Percentiles rank a stretch among this genome's conserved stretches.
Evolutionary conservation across 2,113 vertebrate species (phyloP).

Genomic region (Nesoenas mayeri): DNA sequence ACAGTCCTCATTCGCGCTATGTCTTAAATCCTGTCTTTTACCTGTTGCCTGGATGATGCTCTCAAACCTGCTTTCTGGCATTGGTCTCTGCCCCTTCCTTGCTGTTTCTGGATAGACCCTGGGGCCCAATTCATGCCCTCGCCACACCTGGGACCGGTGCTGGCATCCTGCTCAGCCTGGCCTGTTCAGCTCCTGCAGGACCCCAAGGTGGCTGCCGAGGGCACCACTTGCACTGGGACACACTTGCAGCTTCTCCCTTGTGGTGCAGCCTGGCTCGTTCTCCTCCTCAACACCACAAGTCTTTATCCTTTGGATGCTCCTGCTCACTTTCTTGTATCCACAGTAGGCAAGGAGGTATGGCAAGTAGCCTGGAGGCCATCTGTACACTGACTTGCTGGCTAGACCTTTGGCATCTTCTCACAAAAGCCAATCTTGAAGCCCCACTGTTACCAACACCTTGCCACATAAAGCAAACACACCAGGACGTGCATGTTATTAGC

Average conservation of each 20-base stretch:
- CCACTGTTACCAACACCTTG: not conserved
- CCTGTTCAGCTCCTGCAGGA: not conserved
- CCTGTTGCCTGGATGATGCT: not conserved
- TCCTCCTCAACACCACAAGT: not conserved
- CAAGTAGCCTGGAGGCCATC: not conserved
- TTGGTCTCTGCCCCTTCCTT: not conserved
- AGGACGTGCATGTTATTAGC: not conserved
- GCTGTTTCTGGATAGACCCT: not conserved
- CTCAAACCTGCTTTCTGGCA: not conserved
- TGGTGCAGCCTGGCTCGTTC: not conserved
- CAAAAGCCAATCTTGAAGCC: not conserved
- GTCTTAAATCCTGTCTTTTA: not conserved
- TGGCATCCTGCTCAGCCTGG: too few relatives aligned
- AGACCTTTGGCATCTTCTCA: not conserved
- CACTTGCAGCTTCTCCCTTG: not conserved
- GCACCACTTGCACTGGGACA: not conserved
- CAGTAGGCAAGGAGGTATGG: not conserved
- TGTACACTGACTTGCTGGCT: not conserved
- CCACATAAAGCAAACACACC: not conserved
- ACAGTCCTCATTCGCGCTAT: accelerated
- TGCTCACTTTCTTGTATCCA: not conserved
- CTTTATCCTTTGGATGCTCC: not conserved
- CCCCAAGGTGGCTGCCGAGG: not conserved
- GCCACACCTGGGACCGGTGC: not conserved
- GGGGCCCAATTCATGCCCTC: not conserved